phyloP scores from a whole-genome alignment of 2,797 vertebrate genomes.

The Ptychadena robeensis region DNA sequence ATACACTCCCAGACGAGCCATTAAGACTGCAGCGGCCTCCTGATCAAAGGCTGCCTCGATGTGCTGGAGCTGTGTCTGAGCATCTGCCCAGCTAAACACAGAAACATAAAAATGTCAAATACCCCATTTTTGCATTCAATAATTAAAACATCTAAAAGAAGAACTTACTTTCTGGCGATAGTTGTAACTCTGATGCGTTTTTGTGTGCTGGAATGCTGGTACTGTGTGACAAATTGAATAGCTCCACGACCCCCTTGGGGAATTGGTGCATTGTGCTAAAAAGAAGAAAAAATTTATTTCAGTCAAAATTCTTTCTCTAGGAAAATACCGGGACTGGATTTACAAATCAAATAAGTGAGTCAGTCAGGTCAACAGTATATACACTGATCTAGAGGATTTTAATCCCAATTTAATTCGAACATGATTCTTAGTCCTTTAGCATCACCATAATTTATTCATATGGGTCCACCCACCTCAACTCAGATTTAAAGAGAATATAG shows the following conservation, averaged over 20 bases:
- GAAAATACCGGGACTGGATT: not conserved
- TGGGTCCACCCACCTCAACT: no score
- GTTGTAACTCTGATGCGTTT: conserved; percentile 92
- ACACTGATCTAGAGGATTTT: no score
- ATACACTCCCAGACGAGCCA: conserved; percentile 94
- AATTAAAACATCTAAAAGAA: not conserved
- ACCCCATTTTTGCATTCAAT: no score
- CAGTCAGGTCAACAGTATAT: not conserved
- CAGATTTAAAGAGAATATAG: no score
- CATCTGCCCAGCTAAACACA: conserved; percentile 89
- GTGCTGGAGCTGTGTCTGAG: conserved; percentile 93
- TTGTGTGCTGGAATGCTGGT: conserved; percentile 93
- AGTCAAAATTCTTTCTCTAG: not conserved
- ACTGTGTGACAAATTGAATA: conserved; percentile 94
- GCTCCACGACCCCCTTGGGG: conserved; percentile 93
- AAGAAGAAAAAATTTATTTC: conserved; percentile 15
- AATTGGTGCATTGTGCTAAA: conserved; percentile 91
- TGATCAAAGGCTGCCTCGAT: conserved; percentile 97
- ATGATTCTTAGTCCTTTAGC: not conserved
- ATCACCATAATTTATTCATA: not conserved
- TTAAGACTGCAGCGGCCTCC: conserved; percentile 92
- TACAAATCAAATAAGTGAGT: no score
- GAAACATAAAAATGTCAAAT: not conserved
- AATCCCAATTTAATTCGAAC: no score
- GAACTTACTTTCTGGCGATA: conserved; percentile 91